Evolutionary conservation across 2,888 invertebrate genomes (phyloP).

Genomic region (Dynastes grantii): DNA sequence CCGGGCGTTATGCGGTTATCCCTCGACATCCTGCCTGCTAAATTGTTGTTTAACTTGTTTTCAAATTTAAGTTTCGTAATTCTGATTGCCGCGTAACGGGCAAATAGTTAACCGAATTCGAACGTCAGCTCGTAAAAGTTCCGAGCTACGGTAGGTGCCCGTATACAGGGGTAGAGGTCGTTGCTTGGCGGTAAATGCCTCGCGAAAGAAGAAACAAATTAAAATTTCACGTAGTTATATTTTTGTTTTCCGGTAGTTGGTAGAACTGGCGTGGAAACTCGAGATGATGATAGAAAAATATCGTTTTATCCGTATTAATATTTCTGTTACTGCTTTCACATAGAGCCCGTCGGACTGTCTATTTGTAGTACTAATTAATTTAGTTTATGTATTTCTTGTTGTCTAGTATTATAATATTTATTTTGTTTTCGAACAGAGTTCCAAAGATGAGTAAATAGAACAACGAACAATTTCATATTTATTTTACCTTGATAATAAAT

Average conservation of each 20-base stretch:
- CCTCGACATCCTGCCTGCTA: background rate
- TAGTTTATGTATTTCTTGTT: too few relatives aligned
- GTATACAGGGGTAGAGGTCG: background rate
- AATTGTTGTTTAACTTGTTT: constrained; percentile 40
- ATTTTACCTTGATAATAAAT: too few relatives aligned
- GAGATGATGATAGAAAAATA: background rate
- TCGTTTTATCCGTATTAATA: too few relatives aligned
- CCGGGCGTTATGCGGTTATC: background rate
- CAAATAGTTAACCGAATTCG: constrained; percentile 15
- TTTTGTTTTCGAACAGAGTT: too few relatives aligned
- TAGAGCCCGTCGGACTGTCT: too few relatives aligned
- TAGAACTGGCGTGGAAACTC: background rate
- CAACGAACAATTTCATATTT: too few relatives aligned
- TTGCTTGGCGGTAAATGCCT: background rate
- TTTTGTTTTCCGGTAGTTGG: background rate
- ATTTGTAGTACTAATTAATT: too few relatives aligned
- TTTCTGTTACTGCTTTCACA: too few relatives aligned
- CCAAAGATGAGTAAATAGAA: too few relatives aligned
- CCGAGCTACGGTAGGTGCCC: background rate
- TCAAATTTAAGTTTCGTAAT: constrained; percentile 41
- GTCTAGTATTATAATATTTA: too few relatives aligned
- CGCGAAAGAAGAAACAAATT: background rate
- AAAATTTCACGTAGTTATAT: background rate
- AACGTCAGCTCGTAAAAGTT: background rate
- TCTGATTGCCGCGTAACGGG: constrained; percentile 11